Percentiles rank a stretch among this genome's conserved stretches.
Evolutionary conservation across 2,797 vertebrate species (phyloP).

Genomic region (Enteromius thamalakanensis): DNA sequence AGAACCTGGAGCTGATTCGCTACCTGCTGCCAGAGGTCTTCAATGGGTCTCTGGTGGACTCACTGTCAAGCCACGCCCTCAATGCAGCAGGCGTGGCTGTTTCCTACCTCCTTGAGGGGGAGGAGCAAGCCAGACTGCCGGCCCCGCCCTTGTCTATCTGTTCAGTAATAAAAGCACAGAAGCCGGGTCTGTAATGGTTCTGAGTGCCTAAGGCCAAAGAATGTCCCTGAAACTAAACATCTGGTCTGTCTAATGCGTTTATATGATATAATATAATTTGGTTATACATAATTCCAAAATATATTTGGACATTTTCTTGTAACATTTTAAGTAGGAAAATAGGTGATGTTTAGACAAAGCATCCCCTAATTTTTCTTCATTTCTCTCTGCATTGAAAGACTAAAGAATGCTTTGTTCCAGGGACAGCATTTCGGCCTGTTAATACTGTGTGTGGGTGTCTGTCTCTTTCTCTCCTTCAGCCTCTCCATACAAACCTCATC

Average conservation of each 20-base stretch:
- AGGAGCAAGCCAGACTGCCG: constrained; percentile 71
- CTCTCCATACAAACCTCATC: constrained; percentile 60
- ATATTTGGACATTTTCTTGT: background rate
- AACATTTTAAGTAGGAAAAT: background rate
- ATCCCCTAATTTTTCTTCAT: background rate
- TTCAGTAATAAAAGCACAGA: constrained; percentile 82
- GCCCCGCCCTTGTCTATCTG: constrained; percentile 74
- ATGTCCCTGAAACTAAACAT: constrained; percentile 66
- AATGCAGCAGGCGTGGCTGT: constrained; percentile 78
- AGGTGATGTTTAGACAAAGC: background rate
- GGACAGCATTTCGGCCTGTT: constrained; percentile 69
- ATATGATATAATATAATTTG: background rate
- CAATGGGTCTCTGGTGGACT: constrained; percentile 80
- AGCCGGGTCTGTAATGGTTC: constrained; percentile 76
- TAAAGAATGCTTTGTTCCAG: constrained; percentile 51
- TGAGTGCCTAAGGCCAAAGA: constrained; percentile 62
- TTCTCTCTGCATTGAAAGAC: constrained; percentile 25
- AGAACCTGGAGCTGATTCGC: constrained; percentile 81
- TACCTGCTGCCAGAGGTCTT: constrained; percentile 81
- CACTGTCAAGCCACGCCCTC: constrained; percentile 80
- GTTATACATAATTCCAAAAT: background rate
- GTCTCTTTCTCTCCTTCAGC: constrained; percentile 67
- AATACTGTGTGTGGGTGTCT: constrained; percentile 68
- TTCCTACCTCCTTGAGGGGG: constrained; percentile 74
- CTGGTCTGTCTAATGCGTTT: constrained; percentile 37